Evolutionary conservation across 2,888 invertebrate genomes (phyloP), one percentile per base, ranked within the genome.

Genomic region (Oxystoma pomonae): DNA sequence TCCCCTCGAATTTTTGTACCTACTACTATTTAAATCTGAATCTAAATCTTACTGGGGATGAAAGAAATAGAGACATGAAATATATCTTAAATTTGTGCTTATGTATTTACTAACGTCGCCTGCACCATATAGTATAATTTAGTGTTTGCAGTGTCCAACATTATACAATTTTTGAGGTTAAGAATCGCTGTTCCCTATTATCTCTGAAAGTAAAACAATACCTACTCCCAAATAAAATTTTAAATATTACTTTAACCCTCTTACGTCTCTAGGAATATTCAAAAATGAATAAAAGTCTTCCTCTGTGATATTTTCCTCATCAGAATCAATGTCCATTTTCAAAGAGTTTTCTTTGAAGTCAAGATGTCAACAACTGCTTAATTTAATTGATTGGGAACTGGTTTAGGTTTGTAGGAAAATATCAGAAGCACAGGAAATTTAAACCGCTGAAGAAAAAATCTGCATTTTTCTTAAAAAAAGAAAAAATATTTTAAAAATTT

Each of bases 281-380:
- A 96, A 83, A 79, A 94, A 90, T 66, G 92, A 89, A 79, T 96
- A 96, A 81, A 90, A 94, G 81, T 95, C 92, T 75, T 94, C 94
- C 81, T 92, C 91, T 64, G 73, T 79, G 65, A 85, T 78, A 52
- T 83, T 84, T 70, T 86, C 85, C 73, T 86, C 87, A 70, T 90
- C 90, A 57, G 85, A 85, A 75, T 90, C 89, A 74, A 85, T 84
- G 76, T 88, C 87, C 88, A 90, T 88, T 35, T 35, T 35, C 12
- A 12, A 12, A 35, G 12, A 3, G 35, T 35, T 35, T 12, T 35
- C 12, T 35, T 7, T 35, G 35, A 12, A 35, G 3, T 35, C 12
- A n/a, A n/a, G n/a, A n/a, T n/a, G n/a, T 12, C 35, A 35, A 35
- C 35, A 35, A 35, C 12, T 35, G 12, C 35, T 35, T 35, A 35